Conservation (phyloP, 2,797 vertebrate species). For the Trachops cirrhosus region DNA sequence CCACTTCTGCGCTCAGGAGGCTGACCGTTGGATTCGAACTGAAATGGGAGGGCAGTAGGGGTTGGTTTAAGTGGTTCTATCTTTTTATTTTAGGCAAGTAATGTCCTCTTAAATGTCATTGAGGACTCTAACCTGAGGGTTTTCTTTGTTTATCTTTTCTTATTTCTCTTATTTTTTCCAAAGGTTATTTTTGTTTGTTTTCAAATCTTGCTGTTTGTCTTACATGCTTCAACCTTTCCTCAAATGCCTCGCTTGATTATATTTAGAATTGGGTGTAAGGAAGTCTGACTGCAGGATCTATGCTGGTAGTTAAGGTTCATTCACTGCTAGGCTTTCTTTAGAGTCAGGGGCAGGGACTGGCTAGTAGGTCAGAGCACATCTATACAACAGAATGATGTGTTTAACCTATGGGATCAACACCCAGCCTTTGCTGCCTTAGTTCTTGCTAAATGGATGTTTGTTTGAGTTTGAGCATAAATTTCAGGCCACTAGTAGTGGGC, state of each 20-base stretch:
- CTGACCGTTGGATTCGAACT: not conserved
- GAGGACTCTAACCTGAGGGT: not conserved
- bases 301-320: not conserved
- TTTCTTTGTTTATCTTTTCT: not conserved
- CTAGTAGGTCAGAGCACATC: not conserved
- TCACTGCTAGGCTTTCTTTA: not conserved
- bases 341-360: not conserved
- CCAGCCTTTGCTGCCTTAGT: not conserved
- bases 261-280: not conserved
- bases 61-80: not conserved
- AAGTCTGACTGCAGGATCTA: not conserved
- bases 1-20: not conserved
- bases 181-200: not conserved
- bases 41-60: not conserved
- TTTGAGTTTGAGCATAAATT: not conserved
- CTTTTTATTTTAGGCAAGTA: not conserved
- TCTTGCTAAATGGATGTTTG: not conserved
- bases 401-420: not conserved
- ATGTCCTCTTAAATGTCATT: not conserved
- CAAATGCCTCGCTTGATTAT: not conserved
- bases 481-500: not conserved
- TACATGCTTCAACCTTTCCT: not conserved
- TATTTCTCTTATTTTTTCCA: not conserved
- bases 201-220: slow-evolving; percentile 11
- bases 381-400: not conserved